Evolutionary conservation across 53 echinoderm and acorn worm species (phyloP).

Genomic region (Pentamera pediparva): DNA sequence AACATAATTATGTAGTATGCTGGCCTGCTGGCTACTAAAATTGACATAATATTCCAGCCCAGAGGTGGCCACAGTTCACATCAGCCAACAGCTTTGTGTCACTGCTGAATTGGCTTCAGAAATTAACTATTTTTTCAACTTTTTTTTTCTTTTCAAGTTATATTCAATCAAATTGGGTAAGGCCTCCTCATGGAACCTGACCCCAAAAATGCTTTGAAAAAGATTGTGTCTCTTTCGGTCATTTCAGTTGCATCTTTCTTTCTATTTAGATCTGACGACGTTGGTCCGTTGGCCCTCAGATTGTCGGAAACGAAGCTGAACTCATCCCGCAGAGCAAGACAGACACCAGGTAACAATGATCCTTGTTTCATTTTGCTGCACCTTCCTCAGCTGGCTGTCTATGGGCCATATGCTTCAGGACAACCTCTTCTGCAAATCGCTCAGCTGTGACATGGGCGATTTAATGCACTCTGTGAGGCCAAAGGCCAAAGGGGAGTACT

Average conservation of each 20-base stretch:
- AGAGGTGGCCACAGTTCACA: no score
- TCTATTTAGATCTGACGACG: constrained; percentile 56
- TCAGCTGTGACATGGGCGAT: no score
- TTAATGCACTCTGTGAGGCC: no score
- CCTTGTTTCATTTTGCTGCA: no score
- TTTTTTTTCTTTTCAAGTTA: neutral
- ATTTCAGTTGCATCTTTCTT: no score
- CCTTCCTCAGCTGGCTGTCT: no score
- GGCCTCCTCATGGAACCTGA: neutral
- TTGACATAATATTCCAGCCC: no score
- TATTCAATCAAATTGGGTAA: neutral
- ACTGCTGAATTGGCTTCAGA: neutral
- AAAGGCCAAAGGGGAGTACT: no score
- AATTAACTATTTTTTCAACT: neutral
- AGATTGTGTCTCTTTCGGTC: neutral
- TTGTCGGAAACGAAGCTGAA: constrained; percentile 56
- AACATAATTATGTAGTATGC: no score
- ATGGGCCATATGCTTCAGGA: no score
- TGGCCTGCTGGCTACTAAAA: no score
- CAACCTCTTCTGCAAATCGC: no score
- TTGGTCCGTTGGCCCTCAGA: constrained; percentile 50
- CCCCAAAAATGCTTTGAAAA: neutral
- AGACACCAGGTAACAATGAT: constrained; percentile 55
- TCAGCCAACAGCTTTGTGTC: neutral
- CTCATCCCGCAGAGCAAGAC: constrained; percentile 29